Conservation (phyloP, 2,797 vertebrate species). For the Pogoniulus pusillus region DNA sequence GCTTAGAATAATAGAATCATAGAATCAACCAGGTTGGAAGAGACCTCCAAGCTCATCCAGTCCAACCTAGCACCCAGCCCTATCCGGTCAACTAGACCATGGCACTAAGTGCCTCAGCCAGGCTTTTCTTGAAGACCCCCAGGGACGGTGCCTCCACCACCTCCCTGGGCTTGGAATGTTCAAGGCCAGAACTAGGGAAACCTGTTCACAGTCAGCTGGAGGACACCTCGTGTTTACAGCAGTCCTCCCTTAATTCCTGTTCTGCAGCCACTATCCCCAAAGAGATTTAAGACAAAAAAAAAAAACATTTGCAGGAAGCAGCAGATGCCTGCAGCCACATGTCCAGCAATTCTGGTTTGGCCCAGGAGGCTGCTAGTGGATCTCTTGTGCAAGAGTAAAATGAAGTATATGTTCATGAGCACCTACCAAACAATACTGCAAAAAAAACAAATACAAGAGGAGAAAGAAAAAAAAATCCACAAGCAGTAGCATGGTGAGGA, state of each 20-base stretch:
- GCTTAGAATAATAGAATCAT: too few relatives aligned
- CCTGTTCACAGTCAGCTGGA: not conserved
- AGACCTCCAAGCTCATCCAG: too few relatives aligned
- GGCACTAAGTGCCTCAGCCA: too few relatives aligned
- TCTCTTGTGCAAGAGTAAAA: not conserved
- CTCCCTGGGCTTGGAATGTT: conserved; percentile 31
- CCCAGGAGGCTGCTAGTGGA: not conserved
- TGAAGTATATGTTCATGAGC: not conserved
- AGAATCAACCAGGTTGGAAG: too few relatives aligned
- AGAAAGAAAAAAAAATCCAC: not conserved
- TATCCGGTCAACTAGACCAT: too few relatives aligned
- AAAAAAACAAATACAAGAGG: not conserved
- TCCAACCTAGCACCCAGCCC: too few relatives aligned
- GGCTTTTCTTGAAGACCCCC: too few relatives aligned
- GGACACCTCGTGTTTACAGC: not conserved
- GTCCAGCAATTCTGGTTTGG: not conserved
- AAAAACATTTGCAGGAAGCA: not conserved
- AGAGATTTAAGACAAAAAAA: not conserved
- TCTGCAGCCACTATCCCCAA: not conserved
- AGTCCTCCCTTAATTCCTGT: not conserved
- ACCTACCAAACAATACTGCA: not conserved
- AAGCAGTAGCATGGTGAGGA: not conserved
- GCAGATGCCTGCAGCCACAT: conserved; percentile 5
- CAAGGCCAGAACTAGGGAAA: not conserved
- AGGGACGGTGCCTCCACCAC: too few relatives aligned